Percentiles rank a stretch among this genome's conserved stretches.
These are phyloP conservation scores for Magallana ariakensis DNA, from an alignment of 1,140 invertebrate species.

Conservation along the genomic window DNA sequence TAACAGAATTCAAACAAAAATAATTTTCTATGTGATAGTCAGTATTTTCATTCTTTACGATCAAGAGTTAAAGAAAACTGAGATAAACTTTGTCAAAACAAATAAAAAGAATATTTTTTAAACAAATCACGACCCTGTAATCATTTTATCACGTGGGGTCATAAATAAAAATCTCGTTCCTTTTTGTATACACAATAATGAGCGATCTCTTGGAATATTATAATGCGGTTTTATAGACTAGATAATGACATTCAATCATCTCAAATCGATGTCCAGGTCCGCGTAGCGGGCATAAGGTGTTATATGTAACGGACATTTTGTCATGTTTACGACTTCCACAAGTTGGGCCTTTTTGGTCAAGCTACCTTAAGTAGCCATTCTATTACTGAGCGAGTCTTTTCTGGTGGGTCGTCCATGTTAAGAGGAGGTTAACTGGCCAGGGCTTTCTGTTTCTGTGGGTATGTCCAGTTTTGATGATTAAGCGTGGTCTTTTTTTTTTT, in stretches of 20 bases:
- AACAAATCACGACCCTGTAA: too few relatives aligned
- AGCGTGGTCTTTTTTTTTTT: too few relatives aligned
- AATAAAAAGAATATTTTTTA: too few relatives aligned
- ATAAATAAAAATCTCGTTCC: too few relatives aligned
- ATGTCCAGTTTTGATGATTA: too few relatives aligned
- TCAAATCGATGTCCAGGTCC: conserved; percentile 15
- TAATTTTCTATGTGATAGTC: too few relatives aligned
- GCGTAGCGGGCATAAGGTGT: background rate
- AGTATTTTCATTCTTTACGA: too few relatives aligned
- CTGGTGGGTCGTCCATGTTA: background rate
- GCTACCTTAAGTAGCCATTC: background rate
- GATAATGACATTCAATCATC: conserved; percentile 9
- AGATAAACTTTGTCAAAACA: too few relatives aligned
- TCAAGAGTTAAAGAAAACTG: too few relatives aligned
- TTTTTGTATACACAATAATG: background rate
- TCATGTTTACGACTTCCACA: conserved; percentile 20
- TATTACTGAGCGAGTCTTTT: background rate
- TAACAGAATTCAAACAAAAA: too few relatives aligned
- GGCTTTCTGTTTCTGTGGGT: too few relatives aligned
- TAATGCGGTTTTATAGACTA: conserved; percentile 10
- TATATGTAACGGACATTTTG: background rate
- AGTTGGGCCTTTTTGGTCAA: background rate
- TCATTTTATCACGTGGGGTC: too few relatives aligned
- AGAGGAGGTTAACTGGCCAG: background rate
- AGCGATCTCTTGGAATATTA: background rate